phyloP scores from a whole-genome alignment of 2,888 invertebrate genomes.

The Nipponacmea schrenckii region DNA sequence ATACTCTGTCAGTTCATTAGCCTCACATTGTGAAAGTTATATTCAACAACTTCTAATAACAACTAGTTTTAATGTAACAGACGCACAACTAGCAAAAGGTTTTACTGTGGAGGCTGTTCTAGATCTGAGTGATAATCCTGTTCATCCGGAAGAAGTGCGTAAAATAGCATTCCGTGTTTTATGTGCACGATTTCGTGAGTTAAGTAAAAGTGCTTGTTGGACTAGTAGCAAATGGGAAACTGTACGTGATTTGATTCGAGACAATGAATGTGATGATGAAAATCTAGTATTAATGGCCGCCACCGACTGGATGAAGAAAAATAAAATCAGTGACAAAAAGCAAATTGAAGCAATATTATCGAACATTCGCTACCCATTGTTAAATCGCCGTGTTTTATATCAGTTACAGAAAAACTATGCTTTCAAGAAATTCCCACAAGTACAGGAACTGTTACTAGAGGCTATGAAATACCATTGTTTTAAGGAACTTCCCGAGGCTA shows the following conservation, averaged over 20 bases:
- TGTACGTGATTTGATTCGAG: slow-evolving; percentile 53
- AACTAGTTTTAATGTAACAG: slow-evolving; percentile 18
- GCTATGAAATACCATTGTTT: slow-evolving; percentile 60
- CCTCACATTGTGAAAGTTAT: slow-evolving; percentile 60
- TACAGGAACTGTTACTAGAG: slow-evolving; percentile 52
- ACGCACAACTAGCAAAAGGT: slow-evolving; percentile 26
- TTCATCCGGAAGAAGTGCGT: slow-evolving; percentile 42
- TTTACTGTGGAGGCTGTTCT: slow-evolving; percentile 29
- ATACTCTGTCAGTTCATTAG: slow-evolving; percentile 56
- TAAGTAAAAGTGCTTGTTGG: slow-evolving; percentile 51
- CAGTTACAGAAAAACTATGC: slow-evolving; percentile 58
- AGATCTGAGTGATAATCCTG: slow-evolving; percentile 38
- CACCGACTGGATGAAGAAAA: slow-evolving; percentile 62
- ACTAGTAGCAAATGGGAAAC: slow-evolving; percentile 46
- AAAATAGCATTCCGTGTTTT: slow-evolving; percentile 53
- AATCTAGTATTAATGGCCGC: slow-evolving; percentile 57
- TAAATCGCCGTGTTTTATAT: slow-evolving; percentile 56
- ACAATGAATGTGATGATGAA: slow-evolving; percentile 54
- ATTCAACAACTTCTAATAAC: slow-evolving; percentile 54
- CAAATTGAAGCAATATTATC: slow-evolving; percentile 58
- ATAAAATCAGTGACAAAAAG: slow-evolving; percentile 54
- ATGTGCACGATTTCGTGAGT: slow-evolving; percentile 49
- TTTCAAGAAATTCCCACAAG: slow-evolving; percentile 59
- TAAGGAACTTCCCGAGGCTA: slow-evolving; percentile 58
- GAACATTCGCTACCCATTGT: slow-evolving; percentile 57